Percentiles rank a stretch among this genome's conserved stretches.
These are phyloP conservation scores for Euphydryas editha DNA, from an alignment of 2,888 invertebrate species.

Conservation along the genomic window DNA sequence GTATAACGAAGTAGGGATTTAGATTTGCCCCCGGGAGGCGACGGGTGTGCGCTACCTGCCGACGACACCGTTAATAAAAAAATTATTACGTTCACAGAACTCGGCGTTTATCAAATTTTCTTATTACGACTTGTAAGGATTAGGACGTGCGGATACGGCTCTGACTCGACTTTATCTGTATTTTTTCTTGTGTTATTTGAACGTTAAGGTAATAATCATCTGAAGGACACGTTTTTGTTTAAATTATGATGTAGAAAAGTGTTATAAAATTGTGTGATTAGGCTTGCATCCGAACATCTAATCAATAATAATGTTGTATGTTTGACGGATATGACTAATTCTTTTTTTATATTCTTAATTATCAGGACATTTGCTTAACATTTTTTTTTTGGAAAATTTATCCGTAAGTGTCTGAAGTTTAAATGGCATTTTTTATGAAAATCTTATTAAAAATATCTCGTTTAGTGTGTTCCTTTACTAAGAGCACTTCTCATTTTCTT, in stretches of 20 bases:
- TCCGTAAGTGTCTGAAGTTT: no score
- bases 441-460: no score
- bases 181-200: constrained; percentile 5
- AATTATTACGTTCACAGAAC: constrained; percentile 37
- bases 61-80: constrained; percentile 43
- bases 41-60: constrained; percentile 31
- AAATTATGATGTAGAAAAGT: background rate
- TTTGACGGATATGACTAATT: no score
- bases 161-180: background rate
- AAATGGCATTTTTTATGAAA: no score
- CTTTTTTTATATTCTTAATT: no score
- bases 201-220: background rate
- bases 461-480: no score
- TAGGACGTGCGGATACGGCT: constrained; percentile 11
- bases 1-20: constrained; percentile 40
- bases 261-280: background rate
- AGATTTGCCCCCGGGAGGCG: constrained; percentile 32
- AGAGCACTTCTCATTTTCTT: no score
- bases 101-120: constrained; percentile 36
- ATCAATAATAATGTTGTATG: no score
- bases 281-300: no score
- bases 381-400: no score
- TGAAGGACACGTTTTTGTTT: background rate
- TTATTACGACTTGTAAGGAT: constrained; percentile 26
- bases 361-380: no score